These are phyloP conservation scores for Chamaetylas fuelleborni DNA, from an alignment of 2,113 vertebrate species.

Conservation along the genomic window DNA sequence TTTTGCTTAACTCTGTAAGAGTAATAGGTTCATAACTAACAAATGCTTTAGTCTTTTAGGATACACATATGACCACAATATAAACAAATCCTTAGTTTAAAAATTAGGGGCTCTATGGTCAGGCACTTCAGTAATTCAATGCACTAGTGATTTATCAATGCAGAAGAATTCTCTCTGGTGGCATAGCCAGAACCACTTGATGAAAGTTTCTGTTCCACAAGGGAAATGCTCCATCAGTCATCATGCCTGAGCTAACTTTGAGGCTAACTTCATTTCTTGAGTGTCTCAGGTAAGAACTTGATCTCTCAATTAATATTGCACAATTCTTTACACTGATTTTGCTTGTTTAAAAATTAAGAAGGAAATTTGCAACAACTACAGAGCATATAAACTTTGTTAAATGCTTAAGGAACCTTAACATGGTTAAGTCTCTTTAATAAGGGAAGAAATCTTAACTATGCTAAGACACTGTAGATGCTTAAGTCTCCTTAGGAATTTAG, in stretches of 20 bases:
- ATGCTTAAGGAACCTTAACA: not conserved
- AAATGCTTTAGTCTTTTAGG: not conserved
- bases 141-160: not conserved
- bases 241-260: not conserved
- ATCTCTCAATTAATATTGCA: not conserved
- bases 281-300: not conserved
- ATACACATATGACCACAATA: not conserved
- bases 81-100: not conserved
- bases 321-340: not conserved
- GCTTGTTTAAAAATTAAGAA: not conserved
- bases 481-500: not conserved
- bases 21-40: not conserved
- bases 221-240: not conserved
- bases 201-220: not conserved
- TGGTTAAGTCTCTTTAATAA: not conserved
- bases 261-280: not conserved
- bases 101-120: not conserved
- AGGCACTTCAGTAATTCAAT: not conserved
- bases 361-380: not conserved
- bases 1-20: not conserved
- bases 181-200: not conserved
- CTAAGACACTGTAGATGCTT: not conserved
- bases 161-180: not conserved
- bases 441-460: conserved; percentile 25
- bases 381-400: not conserved